phyloP scores from a whole-genome alignment of 2,888 invertebrate species.

The Cephonodes hylas region DNA sequence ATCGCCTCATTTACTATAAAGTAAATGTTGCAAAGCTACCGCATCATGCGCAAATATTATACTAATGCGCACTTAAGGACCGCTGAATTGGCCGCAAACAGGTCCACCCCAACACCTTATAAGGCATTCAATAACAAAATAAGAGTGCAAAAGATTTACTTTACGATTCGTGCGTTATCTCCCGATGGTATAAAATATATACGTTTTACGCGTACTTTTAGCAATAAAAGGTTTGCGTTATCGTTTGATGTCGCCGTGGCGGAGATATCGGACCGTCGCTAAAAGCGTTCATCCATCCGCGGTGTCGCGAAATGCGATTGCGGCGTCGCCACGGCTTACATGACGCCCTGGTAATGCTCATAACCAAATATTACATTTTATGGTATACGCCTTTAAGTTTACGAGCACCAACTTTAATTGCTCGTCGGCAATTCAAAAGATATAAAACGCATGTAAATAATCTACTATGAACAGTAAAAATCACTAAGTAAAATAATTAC shows the following conservation, averaged over 20 bases:
- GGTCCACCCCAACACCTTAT: not conserved
- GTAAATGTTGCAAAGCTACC: not conserved
- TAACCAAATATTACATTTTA: not conserved
- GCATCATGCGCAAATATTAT: not conserved
- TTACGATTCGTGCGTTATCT: slow-evolving; percentile 22
- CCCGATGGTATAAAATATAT: slow-evolving; percentile 28
- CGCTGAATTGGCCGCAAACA: not conserved
- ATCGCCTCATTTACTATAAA: not conserved
- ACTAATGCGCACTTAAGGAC: not conserved
- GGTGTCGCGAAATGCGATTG: slow-evolving; percentile 40
- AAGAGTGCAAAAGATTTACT: slow-evolving; percentile 2
- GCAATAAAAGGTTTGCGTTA: slow-evolving; percentile 9
- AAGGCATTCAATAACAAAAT: not conserved
- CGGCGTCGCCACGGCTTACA: slow-evolving; percentile 22
- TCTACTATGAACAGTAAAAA: no score
- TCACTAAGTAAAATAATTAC: no score
- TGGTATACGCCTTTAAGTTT: not conserved
- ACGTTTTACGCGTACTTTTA: slow-evolving; percentile 15
- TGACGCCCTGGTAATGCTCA: not conserved
- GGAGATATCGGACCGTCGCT: slow-evolving; percentile 34
- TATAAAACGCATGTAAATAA: no score
- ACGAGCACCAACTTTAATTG: no score
- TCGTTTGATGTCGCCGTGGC: slow-evolving; percentile 28
- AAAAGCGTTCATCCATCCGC: slow-evolving; percentile 55
- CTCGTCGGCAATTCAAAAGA: no score